Evolutionary conservation across 2,113 vertebrate genomes (phyloP).

Genomic region (Crotalus viridis): DNA sequence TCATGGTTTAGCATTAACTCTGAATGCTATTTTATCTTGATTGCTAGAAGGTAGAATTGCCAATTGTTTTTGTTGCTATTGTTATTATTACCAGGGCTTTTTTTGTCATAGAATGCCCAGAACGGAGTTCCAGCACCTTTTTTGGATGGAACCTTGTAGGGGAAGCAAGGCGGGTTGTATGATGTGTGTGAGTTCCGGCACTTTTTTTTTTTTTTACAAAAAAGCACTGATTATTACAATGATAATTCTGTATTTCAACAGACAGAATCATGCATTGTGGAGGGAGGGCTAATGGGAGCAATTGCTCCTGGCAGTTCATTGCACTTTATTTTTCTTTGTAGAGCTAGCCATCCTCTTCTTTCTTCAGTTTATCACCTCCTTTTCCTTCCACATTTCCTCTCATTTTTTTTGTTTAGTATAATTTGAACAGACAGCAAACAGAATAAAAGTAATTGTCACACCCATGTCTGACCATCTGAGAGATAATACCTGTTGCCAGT

Average conservation of each 20-base stretch:
- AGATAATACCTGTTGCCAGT: conserved; percentile 34
- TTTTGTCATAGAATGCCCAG: too few species aligned
- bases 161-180: too few species aligned
- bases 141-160: too few species aligned
- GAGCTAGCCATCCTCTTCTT: neutral
- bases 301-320: neutral
- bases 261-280: neutral
- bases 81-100: neutral
- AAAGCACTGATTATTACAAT: neutral
- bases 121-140: too few species aligned
- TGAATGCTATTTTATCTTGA: neutral
- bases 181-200: too few species aligned
- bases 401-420: conserved; percentile 18
- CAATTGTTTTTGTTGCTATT: neutral
- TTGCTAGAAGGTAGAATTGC: neutral
- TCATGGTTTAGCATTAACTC: neutral
- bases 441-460: neutral
- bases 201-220: too few species aligned
- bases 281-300: neutral
- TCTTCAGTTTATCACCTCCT: neutral
- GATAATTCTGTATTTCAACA: neutral
- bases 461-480: conserved; percentile 17
- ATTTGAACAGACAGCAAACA: conserved; percentile 27
- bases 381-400: neutral
- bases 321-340: neutral